Evolutionary conservation across 2,888 invertebrate genomes (phyloP).

Genomic region (Drosophila mercatorum): DNA sequence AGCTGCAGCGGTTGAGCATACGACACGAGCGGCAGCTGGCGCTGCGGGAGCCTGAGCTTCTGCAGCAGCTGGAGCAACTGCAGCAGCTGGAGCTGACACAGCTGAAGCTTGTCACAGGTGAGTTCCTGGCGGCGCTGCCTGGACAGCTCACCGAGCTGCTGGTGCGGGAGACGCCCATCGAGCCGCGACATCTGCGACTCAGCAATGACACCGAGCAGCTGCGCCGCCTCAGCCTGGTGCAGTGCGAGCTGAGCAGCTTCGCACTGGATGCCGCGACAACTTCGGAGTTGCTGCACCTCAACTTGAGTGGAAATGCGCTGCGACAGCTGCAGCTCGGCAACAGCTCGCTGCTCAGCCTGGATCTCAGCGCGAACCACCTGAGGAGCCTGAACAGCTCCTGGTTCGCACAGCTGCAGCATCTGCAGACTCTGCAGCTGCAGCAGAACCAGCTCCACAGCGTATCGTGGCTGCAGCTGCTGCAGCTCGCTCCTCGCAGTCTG

Average conservation of each 20-base stretch:
- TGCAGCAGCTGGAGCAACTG: slow-evolving; percentile 39
- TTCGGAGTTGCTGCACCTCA: slow-evolving; percentile 54
- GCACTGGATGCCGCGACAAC: slow-evolving; percentile 38
- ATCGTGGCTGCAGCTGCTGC: slow-evolving; percentile 54
- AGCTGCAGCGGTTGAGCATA: slow-evolving; percentile 55
- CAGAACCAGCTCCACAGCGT: slow-evolving; percentile 65
- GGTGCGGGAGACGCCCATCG: slow-evolving; percentile 61
- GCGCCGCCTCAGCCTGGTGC: slow-evolving; percentile 62
- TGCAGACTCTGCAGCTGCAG: slow-evolving; percentile 64
- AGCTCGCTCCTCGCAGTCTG: slow-evolving; percentile 35
- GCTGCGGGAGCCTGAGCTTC: slow-evolving; percentile 46
- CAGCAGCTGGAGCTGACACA: slow-evolving; percentile 49
- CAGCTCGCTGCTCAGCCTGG: slow-evolving; percentile 60
- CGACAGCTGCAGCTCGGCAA: slow-evolving; percentile 33
- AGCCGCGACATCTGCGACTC: slow-evolving; percentile 42
- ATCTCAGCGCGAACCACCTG: slow-evolving; percentile 79
- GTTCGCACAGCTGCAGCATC: slow-evolving; percentile 59
- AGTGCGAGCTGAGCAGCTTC: slow-evolving; percentile 67
- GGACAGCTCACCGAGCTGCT: slow-evolving; percentile 57
- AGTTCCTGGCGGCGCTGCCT: slow-evolving; percentile 67
- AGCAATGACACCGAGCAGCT: slow-evolving; percentile 42
- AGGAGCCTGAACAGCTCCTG: slow-evolving; percentile 60
- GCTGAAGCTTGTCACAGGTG: slow-evolving; percentile 55
- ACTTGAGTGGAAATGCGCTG: slow-evolving; percentile 79
- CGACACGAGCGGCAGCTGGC: slow-evolving; percentile 59